Percentiles rank a stretch among this genome's conserved stretches.
phyloP scores from a whole-genome alignment of 2,888 invertebrate genomes.

The Nowickia ferox region DNA sequence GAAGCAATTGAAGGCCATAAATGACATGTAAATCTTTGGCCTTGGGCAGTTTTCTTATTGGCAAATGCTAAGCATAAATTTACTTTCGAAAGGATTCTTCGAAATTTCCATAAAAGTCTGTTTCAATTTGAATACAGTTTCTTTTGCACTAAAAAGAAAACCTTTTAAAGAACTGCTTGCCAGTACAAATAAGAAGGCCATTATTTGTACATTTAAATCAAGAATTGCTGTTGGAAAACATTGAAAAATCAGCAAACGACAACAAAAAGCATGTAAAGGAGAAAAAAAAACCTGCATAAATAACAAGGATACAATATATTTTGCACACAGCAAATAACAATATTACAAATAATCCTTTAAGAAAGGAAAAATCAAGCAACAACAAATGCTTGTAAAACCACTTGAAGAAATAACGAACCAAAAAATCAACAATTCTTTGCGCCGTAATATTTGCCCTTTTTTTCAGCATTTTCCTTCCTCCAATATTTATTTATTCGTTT shows the following conservation, averaged over 20 bases:
- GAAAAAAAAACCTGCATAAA: conserved; percentile 31
- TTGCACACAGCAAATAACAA: conserved; percentile 18
- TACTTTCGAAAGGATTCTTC: background rate
- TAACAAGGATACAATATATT: conserved; percentile 45
- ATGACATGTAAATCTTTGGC: background rate
- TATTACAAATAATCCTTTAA: conserved; percentile 59
- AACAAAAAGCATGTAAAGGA: conserved; percentile 2
- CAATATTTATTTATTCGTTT: conserved; percentile 50
- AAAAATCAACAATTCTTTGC: conserved; percentile 27
- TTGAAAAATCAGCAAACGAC: conserved; percentile 20
- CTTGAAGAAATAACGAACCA: conserved; percentile 44
- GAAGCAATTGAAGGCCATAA: too few relatives aligned
- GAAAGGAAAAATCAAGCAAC: conserved; percentile 64
- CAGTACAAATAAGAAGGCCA: background rate
- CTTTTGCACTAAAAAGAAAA: background rate
- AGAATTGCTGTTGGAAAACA: background rate
- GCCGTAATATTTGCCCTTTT: background rate
- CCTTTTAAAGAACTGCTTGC: background rate
- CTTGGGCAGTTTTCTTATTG: background rate
- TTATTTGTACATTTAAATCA: background rate
- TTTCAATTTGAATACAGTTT: background rate
- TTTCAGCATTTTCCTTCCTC: conserved; percentile 1
- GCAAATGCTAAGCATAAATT: background rate
- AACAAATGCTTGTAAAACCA: conserved; percentile 47
- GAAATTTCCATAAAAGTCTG: background rate